Base-by-base conservation (phyloP, 2,113 vertebrate species). In the Echinops telfairi region DNA sequence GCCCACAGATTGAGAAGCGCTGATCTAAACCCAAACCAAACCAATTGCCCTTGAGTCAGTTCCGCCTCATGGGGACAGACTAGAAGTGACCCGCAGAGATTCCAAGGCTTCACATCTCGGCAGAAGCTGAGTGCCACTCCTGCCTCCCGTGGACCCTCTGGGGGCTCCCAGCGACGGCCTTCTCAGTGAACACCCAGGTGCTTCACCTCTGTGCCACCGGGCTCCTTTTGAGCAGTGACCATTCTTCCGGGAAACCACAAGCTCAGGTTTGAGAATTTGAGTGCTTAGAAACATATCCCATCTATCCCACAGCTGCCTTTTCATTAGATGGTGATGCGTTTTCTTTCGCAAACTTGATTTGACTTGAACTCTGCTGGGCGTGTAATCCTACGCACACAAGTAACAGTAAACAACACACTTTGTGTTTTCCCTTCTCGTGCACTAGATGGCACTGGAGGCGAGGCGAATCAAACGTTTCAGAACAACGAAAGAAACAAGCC, bases 381-480 rank as follows among this genome's bases (percentile, higher is more conserved):
- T 40, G 8, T 64, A 16, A 58, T 82, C 73, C 40, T 92, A 76
- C 38, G 90, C 27, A 89, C 40, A 64, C 80, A 14, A 62, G 23
- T 1, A 20, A 60, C 15, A 17, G 2, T 4, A 62, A 93, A 85
- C 36, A 16, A 16, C 0, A 85, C 31, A 0, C 0, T 83, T 70
- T 36, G n/a, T 43, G 22, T 73, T 0, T 93, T 95, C 76, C 83
- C 6, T 85, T 7, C 4, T 88, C 12, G 60, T 87, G 92, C 98
- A 96, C 98, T 97, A 98, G 98, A 83, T 98, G 98, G 97, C 97
- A 91, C 95, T 96, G 80, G 11, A 36, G 76, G 89, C 81, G 88
- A 97, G 93, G 87, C 81, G 94, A 97, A 94, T 87, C 40, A 75
- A 40, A 40, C 40, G 79, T 87, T 68, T 43, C 19, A 60, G 17